A percentile compares a stretch with the other conserved stretches of the same genome.
phyloP scores from a whole-genome alignment of 2,113 vertebrate species.

The Ptyas mucosa region DNA sequence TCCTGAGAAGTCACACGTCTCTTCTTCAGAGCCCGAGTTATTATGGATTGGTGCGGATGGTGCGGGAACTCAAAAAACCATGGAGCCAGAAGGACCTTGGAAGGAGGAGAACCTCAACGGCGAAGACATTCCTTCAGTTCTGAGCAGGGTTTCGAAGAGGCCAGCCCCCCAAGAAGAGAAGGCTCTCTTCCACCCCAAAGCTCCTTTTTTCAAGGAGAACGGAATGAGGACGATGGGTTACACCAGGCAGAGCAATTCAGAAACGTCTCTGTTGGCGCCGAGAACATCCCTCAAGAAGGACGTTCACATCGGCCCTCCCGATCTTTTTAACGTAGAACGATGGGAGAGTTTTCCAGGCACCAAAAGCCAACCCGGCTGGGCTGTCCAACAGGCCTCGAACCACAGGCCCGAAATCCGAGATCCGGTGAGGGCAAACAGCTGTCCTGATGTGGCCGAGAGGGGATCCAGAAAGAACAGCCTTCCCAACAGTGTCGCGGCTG shows the following conservation, averaged over 20 bases:
- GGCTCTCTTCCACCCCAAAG: background rate
- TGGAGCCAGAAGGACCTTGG: conserved; percentile 35
- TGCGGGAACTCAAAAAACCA: conserved; percentile 32
- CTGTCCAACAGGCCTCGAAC: conserved; percentile 1
- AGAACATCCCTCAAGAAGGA: background rate
- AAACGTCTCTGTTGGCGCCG: background rate
- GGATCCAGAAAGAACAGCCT: conserved; percentile 1
- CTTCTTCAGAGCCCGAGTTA: conserved; percentile 53
- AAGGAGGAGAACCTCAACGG: conserved; percentile 52
- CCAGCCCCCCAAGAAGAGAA: conserved; percentile 23
- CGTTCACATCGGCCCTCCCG: conserved; percentile 22
- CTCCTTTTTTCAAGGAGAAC: background rate
- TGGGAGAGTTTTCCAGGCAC: conserved; percentile 74
- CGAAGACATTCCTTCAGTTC: conserved; percentile 30
- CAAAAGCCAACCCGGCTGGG: conserved; percentile 28
- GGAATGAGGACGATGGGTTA: conserved; percentile 3
- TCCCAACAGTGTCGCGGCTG: conserved; percentile 42
- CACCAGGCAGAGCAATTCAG: conserved; percentile 44
- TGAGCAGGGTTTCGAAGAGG: conserved; percentile 22
- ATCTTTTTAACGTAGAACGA: conserved; percentile 67
- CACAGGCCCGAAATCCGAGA: background rate
- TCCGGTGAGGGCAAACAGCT: conserved; percentile 15
- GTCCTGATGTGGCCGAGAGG: conserved; percentile 44
- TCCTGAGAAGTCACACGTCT: conserved; percentile 54
- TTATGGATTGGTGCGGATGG: conserved; percentile 52